These are phyloP conservation scores for Manduca sexta DNA, from an alignment of 1,140 invertebrate species.

Conservation along the genomic window DNA sequence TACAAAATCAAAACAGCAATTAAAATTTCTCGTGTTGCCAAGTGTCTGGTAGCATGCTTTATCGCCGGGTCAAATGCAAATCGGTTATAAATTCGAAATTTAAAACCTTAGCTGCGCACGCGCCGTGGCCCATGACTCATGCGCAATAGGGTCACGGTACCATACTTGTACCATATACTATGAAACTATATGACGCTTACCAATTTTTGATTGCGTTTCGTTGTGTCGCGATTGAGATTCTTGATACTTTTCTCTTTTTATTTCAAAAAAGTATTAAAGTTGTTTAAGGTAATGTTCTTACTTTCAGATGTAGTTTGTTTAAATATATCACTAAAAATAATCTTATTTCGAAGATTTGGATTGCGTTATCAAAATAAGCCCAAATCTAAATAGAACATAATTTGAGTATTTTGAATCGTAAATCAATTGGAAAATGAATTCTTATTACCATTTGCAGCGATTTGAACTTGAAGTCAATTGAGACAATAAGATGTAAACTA, in stretches of 20 bases:
- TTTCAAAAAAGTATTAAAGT: too few relatives aligned
- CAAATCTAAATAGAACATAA: too few relatives aligned
- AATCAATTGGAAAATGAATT: too few relatives aligned
- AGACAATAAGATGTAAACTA: too few relatives aligned
- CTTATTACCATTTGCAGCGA: too few relatives aligned
- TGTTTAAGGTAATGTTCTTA: too few relatives aligned
- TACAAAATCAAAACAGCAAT: too few relatives aligned
- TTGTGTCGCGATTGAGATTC: conserved; percentile 13
- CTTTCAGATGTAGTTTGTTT: too few relatives aligned
- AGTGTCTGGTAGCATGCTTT: conserved; percentile 14
- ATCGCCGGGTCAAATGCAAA: conserved; percentile 26
- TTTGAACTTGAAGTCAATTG: too few relatives aligned
- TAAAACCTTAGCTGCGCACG: conserved; percentile 58
- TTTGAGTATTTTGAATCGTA: too few relatives aligned
- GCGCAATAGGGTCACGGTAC: conserved; percentile 61
- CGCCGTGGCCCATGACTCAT: conserved; percentile 49
- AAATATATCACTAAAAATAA: conserved; percentile 13
- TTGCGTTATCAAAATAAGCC: too few relatives aligned
- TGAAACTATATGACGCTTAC: conserved; percentile 44
- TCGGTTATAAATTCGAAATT: conserved; percentile 44
- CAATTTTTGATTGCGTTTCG: conserved; percentile 52
- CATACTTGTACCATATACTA: conserved; percentile 32
- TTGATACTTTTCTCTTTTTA: conserved; percentile 27
- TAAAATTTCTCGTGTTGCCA: background rate
- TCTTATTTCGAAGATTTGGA: too few relatives aligned